Evolutionary conservation across 2,113 vertebrate species (phyloP).

Genomic region (Cololabis saira): DNA sequence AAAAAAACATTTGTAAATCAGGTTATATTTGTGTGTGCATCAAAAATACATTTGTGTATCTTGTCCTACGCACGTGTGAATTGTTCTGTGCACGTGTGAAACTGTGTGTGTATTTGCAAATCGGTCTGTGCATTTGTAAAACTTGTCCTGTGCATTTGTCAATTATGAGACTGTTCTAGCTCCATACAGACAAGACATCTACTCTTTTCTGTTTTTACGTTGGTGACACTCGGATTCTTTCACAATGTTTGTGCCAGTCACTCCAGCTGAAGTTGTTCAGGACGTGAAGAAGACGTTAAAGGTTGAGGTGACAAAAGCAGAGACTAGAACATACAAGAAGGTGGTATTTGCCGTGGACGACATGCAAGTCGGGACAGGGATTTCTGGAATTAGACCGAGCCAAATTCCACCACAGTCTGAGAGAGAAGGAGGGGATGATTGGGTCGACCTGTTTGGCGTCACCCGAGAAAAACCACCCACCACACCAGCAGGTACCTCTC

Average conservation of each 20-base stretch:
- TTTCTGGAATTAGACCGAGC: slow-evolving; percentile 38
- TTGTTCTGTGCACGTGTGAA: no score
- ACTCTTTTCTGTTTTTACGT: background rate
- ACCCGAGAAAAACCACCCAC: slow-evolving; percentile 32
- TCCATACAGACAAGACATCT: slow-evolving; percentile 6
- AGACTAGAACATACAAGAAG: slow-evolving; percentile 47
- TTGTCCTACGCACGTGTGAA: no score
- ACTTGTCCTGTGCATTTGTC: no score
- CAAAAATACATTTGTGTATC: no score
- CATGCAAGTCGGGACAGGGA: slow-evolving; percentile 37
- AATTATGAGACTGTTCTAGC: no score
- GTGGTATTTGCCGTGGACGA: slow-evolving; percentile 50
- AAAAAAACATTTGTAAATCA: no score
- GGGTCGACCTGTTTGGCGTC: slow-evolving; percentile 54
- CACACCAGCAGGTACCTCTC: slow-evolving; percentile 55
- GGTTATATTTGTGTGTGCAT: no score
- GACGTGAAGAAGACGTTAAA: slow-evolving; percentile 34
- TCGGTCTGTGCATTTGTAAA: no score
- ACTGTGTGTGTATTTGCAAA: no score
- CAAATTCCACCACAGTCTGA: slow-evolving; percentile 14
- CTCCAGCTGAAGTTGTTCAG: slow-evolving; percentile 28
- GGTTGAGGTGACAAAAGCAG: slow-evolving; percentile 40
- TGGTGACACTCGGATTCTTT: slow-evolving; percentile 8
- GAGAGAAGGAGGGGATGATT: slow-evolving; percentile 54
- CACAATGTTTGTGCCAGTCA: slow-evolving; percentile 47